These are phyloP conservation scores for Triplophysa siluroides DNA, from an alignment of 2,113 vertebrate species.

Conservation along the genomic window DNA sequence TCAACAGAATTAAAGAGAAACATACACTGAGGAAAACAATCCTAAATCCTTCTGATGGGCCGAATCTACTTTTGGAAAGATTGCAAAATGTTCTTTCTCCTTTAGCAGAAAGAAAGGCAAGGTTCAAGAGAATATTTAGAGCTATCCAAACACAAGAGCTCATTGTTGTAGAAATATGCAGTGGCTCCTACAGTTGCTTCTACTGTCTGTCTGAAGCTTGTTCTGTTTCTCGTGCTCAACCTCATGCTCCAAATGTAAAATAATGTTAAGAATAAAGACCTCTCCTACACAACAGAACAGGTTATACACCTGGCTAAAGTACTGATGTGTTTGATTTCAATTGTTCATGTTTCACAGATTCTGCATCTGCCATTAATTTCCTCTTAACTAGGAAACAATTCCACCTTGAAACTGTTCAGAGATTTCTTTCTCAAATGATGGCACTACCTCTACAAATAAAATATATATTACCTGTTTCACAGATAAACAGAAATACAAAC, in stretches of 20 bases:
- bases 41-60: background rate
- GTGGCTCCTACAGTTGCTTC: slow-evolving; percentile 36
- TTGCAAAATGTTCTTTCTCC: background rate
- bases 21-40: background rate
- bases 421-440: too few relatives aligned
- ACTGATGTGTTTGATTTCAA: too few relatives aligned
- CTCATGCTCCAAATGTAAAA: slow-evolving; percentile 11
- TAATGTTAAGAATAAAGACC: background rate
- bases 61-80: background rate
- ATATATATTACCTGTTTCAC: too few relatives aligned
- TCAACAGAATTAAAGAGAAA: background rate
- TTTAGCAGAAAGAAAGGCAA: slow-evolving; percentile 22
- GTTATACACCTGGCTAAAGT: background rate
- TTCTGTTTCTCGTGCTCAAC: slow-evolving; percentile 40
- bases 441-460: too few relatives aligned
- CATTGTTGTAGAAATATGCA: slow-evolving; percentile 63
- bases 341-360: too few relatives aligned
- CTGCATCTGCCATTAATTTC: too few relatives aligned
- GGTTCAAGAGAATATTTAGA: background rate
- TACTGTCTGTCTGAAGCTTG: slow-evolving; percentile 1
- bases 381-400: too few relatives aligned
- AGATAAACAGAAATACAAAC: too few relatives aligned
- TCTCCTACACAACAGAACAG: background rate
- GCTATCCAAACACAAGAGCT: slow-evolving; percentile 53
- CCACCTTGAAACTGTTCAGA: too few relatives aligned